Conservation (phyloP, 2,888 invertebrate genomes). For the Tiliacea citrago region DNA sequence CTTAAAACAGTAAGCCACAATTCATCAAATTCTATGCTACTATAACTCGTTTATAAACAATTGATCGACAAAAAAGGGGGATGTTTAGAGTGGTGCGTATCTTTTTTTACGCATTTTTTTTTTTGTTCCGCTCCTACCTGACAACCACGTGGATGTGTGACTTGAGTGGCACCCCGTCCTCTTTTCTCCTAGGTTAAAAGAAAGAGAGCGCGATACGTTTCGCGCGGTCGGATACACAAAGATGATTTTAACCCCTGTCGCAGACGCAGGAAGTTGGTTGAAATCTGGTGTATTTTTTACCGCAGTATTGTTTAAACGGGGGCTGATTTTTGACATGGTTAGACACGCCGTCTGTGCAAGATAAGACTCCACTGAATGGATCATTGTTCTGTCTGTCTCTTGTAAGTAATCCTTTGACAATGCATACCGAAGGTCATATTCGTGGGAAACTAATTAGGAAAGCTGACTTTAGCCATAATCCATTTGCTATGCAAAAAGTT, state of each 20-base stretch:
- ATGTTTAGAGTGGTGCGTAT: constrained; percentile 87
- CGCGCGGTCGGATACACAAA: constrained; percentile 74
- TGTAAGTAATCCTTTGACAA: constrained; percentile 75
- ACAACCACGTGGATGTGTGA: constrained; percentile 85
- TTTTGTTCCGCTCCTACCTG: constrained; percentile 88
- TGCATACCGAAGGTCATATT: constrained; percentile 65
- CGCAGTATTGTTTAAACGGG: constrained; percentile 84
- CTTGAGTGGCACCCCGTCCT: constrained; percentile 73
- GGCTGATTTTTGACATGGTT: constrained; percentile 82
- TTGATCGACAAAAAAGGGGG: constrained; percentile 85
- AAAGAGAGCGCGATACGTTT: constrained; percentile 77
- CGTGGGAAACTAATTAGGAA: constrained; percentile 69
- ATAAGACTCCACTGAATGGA: constrained; percentile 81
- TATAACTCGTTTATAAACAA: constrained; percentile 86
- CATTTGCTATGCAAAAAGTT: constrained; percentile 50
- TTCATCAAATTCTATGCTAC: constrained; percentile 81
- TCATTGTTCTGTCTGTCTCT: constrained; percentile 80
- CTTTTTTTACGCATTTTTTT: constrained; percentile 86
- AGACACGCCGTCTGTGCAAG: constrained; percentile 80
- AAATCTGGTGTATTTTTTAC: constrained; percentile 89
- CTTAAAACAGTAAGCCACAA: constrained; percentile 79
- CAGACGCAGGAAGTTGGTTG: constrained; percentile 86
- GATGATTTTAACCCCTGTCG: constrained; percentile 77
- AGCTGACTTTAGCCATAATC: constrained; percentile 45
- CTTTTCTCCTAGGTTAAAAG: constrained; percentile 67